Evolutionary conservation across 2,797 vertebrate genomes (phyloP), one percentile per base, ranked within the genome.

Genomic region (Manis crassicaudata): DNA sequence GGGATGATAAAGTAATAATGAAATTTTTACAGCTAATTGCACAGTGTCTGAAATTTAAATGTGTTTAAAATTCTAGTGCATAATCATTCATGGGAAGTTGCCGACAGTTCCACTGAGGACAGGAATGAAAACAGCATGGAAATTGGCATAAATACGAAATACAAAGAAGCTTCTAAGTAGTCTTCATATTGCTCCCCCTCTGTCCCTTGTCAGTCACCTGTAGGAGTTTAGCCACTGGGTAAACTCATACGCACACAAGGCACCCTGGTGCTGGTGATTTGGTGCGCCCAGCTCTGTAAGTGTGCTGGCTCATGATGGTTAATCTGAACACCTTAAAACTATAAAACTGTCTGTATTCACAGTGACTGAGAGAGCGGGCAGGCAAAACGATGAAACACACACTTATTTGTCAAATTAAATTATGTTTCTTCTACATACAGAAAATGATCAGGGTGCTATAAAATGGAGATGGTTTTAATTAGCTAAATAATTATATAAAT

Each of bases 231-330:
- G 56, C 20, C 23, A 14, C 0, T 0, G 18, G 65, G 2, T 2
- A 70, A 54, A 5, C 50, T 29, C 3, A 0, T 0, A 5, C 3
- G 8, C 1, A 2, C 27, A 8, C 3, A 27, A 25, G 50, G 20
- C 7, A 14, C 20, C 3, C 11, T 0, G 1, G n/a, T 0, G 1
- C 8, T 6, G 21, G 1, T 9, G 12, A 0, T 18, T 0, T 3
- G 27, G 8, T 2, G 87, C 9, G 20, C 14, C 14, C 1, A 1
- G 20, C 14, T 72, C 40, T 2, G 21, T 8, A 17, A 13, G 7
- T 0, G 8, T 27, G 2, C 2, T 3, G 23, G 37, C 5, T 75
- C 58, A 1, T 9, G 3, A 2, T 0, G 23, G 63, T 2, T 75
- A 6, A 37, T 70, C 3, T 70, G 60, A 37, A 56, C 27, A 7